Evolutionary conservation across 1,140 invertebrate species (phyloP), one percentile per base, ranked within the genome.

Genomic region (Dryas iulia): DNA sequence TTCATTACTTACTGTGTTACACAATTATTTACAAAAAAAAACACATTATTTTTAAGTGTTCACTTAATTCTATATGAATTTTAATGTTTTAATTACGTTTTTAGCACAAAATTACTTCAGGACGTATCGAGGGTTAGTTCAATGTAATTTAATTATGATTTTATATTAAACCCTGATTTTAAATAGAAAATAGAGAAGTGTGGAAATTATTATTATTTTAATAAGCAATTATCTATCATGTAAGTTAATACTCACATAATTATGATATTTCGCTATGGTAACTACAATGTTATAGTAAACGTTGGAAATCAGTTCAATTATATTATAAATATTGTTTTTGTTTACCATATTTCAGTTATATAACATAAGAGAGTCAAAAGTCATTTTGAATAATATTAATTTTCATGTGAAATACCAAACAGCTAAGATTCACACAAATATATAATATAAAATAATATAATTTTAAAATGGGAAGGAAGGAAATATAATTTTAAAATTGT

Each of bases 161-260:
- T 18, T 47, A 47, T 47, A 18, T 47, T 21, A 47, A 47, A 47
- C 39, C 39, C 39, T 47, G 39, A 47, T 47, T 47, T 47, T 47
- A 47, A 47, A 47, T 47, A 18, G 14, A 47, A 21, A n/a, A 14
- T 39, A 47, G 39, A 47, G 39, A 47, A 18, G 14, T 47, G 14
- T 47, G 14, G 5, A 47, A 18, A 47, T 14, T 47, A 47, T 10
- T 18, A 47, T 47, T 47, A 39, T 47, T 21, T 47, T 47, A 47
- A 47, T 47, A 47, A 21, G 39, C 8, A 47, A 18, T 7, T 8
- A 47, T 47, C 5, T 47, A 21, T 21, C 21, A 47, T 47, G 39
- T 18, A 47, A 47, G 39, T n/a, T 8, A 47, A 18, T 7, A 8
- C 39, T 21, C 21, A 47, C 14, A 47, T 18, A n/a, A 47, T n/a